phyloP scores from a whole-genome alignment of 53 echinoderm and acorn worm species.

The Temnopleurus reevesii region DNA sequence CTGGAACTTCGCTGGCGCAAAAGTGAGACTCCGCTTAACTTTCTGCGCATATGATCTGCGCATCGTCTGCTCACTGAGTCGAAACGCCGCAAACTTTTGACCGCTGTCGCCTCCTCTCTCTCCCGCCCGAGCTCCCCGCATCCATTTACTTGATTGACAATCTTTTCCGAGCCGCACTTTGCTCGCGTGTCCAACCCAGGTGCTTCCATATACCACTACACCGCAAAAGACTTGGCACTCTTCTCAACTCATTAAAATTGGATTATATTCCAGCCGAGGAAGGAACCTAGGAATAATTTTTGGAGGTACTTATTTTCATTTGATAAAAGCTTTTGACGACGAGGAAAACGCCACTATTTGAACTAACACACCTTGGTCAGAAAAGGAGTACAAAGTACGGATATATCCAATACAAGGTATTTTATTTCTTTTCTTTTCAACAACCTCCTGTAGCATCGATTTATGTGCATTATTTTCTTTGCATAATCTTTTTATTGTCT shows the following conservation, averaged over 20 bases:
- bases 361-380: no score
- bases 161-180: neutral
- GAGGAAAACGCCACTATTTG: no score
- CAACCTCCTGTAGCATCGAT: no score
- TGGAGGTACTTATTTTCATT: neutral
- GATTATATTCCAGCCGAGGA: neutral
- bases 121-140: conserved; percentile 21
- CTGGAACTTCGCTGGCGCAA: no score
- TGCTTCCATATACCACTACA: neutral
- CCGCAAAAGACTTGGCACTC: neutral
- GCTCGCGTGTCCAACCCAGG: neutral
- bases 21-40: no score
- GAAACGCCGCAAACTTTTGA: conserved; percentile 20
- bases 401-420: no score
- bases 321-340: neutral
- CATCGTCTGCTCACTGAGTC: neutral
- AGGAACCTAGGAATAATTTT: no score
- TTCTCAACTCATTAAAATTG: neutral
- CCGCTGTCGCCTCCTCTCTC: neutral
- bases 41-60: neutral
- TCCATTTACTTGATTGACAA: neutral
- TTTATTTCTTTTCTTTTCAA: no score
- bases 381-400: no score
- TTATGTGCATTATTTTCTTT: no score
- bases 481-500: no score